Conservation (phyloP, 2,113 vertebrate genomes). For the Nestor notabilis region DNA sequence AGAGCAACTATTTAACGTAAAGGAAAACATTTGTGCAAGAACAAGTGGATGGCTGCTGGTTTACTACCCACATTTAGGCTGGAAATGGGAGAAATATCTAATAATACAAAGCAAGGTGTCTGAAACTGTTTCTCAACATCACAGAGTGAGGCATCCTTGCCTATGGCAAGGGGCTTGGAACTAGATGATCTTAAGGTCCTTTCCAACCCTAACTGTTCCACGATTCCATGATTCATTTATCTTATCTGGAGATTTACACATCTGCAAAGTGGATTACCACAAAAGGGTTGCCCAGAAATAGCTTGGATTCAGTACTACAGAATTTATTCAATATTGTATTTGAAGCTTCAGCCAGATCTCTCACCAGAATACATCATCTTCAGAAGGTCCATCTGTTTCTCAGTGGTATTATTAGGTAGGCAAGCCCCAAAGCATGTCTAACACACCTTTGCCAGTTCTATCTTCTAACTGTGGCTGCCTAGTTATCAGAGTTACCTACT, state of each 20-base stretch:
- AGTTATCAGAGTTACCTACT: neutral
- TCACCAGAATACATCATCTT: neutral
- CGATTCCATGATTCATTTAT: neutral
- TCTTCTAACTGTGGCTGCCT: neutral
- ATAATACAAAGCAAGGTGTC: neutral
- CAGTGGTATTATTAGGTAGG: fast-evolving
- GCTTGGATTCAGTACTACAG: neutral
- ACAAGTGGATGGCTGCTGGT: neutral
- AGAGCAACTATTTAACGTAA: neutral
- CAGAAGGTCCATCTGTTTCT: neutral
- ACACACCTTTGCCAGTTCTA: neutral
- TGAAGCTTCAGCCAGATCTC: neutral
- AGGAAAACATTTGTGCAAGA: neutral
- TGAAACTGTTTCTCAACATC: neutral
- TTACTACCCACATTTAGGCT: neutral
- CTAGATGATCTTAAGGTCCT: neutral
- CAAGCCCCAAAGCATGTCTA: neutral
- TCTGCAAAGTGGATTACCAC: neutral
- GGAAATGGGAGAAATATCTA: neutral
- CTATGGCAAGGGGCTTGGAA: neutral
- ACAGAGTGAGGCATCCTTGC: neutral
- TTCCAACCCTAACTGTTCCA: neutral
- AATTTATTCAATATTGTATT: neutral
- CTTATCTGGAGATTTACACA: neutral
- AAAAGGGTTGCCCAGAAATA: neutral